Evolutionary conservation across 2,888 invertebrate genomes (phyloP).

Genomic region (Rhodophaea formosa): DNA sequence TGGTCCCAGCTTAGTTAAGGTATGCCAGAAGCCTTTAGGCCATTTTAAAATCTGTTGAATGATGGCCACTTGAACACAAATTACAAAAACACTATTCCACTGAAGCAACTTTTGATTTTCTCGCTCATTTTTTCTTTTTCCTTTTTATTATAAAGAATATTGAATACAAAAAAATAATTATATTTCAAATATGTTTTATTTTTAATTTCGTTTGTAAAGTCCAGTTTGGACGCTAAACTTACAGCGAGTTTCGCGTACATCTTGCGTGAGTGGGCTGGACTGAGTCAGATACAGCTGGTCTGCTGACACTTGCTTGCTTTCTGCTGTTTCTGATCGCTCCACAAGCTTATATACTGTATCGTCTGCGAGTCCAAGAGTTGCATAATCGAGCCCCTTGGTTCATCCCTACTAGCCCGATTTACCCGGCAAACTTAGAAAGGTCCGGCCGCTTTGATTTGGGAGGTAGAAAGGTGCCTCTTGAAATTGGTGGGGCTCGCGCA

Average conservation of each 20-base stretch:
- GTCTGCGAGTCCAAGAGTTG: slow-evolving; percentile 57
- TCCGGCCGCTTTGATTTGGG: slow-evolving; percentile 28
- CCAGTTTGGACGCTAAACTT: slow-evolving; percentile 41
- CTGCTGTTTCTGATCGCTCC: slow-evolving; percentile 54
- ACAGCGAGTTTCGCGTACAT: slow-evolving; percentile 79
- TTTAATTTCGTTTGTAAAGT: no score
- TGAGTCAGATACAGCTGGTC: slow-evolving; percentile 62
- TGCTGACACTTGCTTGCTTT: slow-evolving; percentile 63
- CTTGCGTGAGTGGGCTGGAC: slow-evolving; percentile 70
- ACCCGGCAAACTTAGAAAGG: slow-evolving; percentile 61
- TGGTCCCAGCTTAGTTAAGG: no score
- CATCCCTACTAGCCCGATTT: slow-evolving; percentile 69
- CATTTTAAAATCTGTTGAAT: no score
- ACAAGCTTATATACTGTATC: slow-evolving; percentile 66
- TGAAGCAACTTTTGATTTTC: no score
- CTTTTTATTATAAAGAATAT: no score
- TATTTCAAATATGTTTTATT: no score
- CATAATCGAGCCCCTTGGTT: slow-evolving; percentile 69
- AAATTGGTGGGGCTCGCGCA: slow-evolving; percentile 50
- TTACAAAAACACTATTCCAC: not conserved
- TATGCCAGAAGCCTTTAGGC: no score
- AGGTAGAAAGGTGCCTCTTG: slow-evolving; percentile 43
- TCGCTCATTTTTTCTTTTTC: no score
- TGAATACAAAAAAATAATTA: no score
- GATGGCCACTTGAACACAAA: no score